phyloP scores from a whole-genome alignment of 2,797 vertebrate genomes.

The Spatula clypeata region DNA sequence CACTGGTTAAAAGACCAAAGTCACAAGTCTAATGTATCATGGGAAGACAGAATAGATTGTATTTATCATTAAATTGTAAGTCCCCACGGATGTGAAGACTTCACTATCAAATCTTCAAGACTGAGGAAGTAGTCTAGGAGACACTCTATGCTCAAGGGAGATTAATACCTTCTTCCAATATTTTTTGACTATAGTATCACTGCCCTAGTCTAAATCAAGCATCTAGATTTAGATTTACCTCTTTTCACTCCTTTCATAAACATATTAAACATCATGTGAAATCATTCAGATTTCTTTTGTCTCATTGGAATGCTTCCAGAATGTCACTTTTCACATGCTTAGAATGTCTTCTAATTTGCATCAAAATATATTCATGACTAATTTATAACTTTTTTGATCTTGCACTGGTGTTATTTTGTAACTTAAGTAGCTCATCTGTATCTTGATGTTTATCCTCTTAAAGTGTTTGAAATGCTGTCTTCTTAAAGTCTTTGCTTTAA shows the following conservation, averaged over 20 bases:
- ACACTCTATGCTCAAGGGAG: background rate
- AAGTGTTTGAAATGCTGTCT: background rate
- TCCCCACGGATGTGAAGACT: background rate
- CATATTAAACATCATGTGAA: background rate
- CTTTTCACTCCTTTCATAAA: background rate
- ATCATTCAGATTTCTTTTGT: background rate
- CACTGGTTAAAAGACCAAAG: background rate
- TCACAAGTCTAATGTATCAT: background rate
- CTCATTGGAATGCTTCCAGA: background rate
- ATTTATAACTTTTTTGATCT: background rate
- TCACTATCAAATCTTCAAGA: background rate
- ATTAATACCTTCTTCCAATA: background rate
- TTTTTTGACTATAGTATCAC: background rate
- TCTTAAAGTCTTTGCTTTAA: background rate
- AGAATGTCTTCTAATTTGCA: background rate
- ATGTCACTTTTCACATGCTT: background rate
- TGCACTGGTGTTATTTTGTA: background rate
- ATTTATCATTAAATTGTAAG: background rate
- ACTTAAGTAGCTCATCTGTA: background rate
- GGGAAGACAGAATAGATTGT: background rate
- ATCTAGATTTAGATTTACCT: background rate
- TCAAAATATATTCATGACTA: background rate
- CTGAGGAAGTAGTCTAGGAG: background rate
- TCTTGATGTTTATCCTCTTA: background rate
- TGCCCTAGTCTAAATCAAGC: background rate